phyloP scores from a whole-genome alignment of 2,888 invertebrate species.

The Cistogaster globosa region DNA sequence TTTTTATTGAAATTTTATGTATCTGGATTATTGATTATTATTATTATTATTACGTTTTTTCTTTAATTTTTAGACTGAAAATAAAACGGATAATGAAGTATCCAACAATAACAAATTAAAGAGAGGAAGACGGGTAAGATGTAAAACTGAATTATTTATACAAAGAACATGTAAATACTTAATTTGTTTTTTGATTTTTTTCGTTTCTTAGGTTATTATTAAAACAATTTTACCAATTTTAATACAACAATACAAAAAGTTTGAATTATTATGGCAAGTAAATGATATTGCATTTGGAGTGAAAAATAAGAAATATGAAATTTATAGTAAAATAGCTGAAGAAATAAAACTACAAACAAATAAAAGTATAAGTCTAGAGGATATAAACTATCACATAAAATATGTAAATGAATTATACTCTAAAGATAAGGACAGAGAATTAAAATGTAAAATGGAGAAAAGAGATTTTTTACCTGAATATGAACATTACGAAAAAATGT shows the following conservation, averaged over 20 bases:
- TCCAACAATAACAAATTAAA: conserved; percentile 4
- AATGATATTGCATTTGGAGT: conserved; percentile 56
- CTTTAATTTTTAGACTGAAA: conserved; percentile 16
- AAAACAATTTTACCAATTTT: conserved; percentile 40
- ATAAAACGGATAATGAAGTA: not conserved
- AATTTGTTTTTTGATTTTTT: not conserved
- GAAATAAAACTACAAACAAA: conserved; percentile 39
- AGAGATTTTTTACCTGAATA: conserved; percentile 42
- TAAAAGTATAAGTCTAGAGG: conserved; percentile 32
- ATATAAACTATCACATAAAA: conserved; percentile 54
- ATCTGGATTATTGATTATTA: too few species aligned
- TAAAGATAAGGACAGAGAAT: conserved; percentile 51
- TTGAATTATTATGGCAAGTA: conserved; percentile 56
- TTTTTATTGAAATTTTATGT: too few species aligned
- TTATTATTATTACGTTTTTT: too few species aligned
- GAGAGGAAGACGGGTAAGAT: conserved; percentile 34
- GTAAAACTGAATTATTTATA: not conserved
- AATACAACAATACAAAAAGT: conserved; percentile 57
- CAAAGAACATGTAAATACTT: not conserved
- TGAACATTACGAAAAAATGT: conserved; percentile 39
- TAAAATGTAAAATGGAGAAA: conserved; percentile 38
- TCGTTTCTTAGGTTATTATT: conserved; percentile 14
- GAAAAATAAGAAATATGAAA: conserved; percentile 53
- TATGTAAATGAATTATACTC: conserved; percentile 60
- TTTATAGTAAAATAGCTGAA: conserved; percentile 43